Evolutionary conservation across 2,113 vertebrate genomes (phyloP), one percentile per base, ranked within the genome.

Genomic region (Catharus fuscescens): DNA sequence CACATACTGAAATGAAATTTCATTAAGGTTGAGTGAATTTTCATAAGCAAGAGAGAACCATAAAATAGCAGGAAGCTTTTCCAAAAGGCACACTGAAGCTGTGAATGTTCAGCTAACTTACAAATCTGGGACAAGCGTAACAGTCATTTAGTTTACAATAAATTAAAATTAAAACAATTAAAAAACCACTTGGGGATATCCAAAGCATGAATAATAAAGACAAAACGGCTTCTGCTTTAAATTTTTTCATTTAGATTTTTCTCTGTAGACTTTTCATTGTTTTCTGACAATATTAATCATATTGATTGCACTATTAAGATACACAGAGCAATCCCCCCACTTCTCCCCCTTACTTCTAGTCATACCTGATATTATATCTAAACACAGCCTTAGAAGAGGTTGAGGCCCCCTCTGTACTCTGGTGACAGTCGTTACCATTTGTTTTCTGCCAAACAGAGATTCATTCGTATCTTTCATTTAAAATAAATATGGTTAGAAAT

Each of bases 21-120:
- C 54, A 57, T 78, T 84, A 61, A 54, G 34, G 25, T 56, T 70
- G 52, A 73, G 2, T 53, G 45, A 83, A 32, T 56, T 93, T 96
- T 91, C 70, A 80, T 47, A 78, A 53, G 60, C 18, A 32, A 65
- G 14, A 91, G 66, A 54, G 8, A 72, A 42, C 13, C 9, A 40
- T 80, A 38, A 95, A 86, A 71, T 40, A 25, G 31, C 76, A 54
- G 14, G 38, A 95, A 80, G 80, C 26, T 67, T 96, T 79, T 93
- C 45, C 28, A 70, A 78, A 34, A 95, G 29, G 23, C 34, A 80
- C 15, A 19, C 29, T 72, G 72, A 73, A 94, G 2, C 18, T 86
- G 57, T 86, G 40, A 73, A 92, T 52, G 47, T 87, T 96, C 9
- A 64, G 18, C 66, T 86, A 85, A 73, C 40, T 81, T 73, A 76